Conservation (phyloP, 2,888 invertebrate species). For the Meteorus cinctellus region DNA sequence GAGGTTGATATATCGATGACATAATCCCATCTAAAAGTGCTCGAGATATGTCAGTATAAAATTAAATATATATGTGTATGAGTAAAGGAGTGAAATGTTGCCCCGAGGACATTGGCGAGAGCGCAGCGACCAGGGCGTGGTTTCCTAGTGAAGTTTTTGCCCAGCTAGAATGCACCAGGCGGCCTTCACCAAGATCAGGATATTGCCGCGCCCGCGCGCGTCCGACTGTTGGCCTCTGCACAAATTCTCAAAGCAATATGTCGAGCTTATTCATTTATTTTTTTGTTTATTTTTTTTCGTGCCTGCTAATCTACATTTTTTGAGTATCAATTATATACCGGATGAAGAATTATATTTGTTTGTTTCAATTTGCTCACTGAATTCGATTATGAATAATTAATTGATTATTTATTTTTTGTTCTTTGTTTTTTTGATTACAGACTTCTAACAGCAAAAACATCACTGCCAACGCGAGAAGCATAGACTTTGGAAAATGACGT, state of each 20-base stretch:
- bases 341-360: not conserved
- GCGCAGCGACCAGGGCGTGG: conserved; percentile 66
- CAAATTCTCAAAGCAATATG: not conserved
- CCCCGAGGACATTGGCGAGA: conserved; percentile 65
- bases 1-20: not conserved
- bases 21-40: not conserved
- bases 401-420: conserved; percentile 31
- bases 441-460: conserved; percentile 51
- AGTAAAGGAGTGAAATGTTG: conserved; percentile 60
- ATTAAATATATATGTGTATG: not conserved
- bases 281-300: not conserved
- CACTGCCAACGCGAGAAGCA: conserved; percentile 51
- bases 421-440: conserved; percentile 50
- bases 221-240: not conserved
- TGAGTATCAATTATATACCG: not conserved
- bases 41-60: conserved; percentile 9
- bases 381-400: not conserved
- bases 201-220: conserved; percentile 52
- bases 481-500: conserved; percentile 45
- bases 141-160: conserved; percentile 70
- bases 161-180: conserved; percentile 69
- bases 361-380: not conserved
- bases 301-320: not conserved
- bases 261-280: not conserved
- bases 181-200: conserved; percentile 71